Evolutionary conservation across 2,888 invertebrate genomes (phyloP), one percentile per base, ranked within the genome.

Genomic region (Lagria hirta): DNA sequence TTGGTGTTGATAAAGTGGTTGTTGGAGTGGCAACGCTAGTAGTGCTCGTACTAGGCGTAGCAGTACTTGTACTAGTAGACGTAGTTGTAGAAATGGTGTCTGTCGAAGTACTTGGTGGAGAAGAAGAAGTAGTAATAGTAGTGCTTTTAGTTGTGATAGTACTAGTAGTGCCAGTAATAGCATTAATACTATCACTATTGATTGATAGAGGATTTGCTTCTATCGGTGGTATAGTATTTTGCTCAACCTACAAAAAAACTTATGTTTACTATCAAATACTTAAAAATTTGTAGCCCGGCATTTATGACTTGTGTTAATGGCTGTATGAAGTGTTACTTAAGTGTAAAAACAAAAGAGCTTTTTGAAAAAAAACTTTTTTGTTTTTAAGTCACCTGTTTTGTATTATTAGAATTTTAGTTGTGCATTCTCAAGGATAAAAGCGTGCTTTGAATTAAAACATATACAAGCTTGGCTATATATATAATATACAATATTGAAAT

Each of bases 1-100:
- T 69, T 67, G 75, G 75, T 73, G 35, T 33, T 35, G 74, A 74
- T 70, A 75, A 73, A 73, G 73, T 75, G 18, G 40, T 43, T 8
- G 23, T 14, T 22, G 43, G 26, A 32, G 44, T 29, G 14, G 43
- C 29, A 30, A 36, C 29, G 23, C 38, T 35, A 37, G 41, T 38
- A 17, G 51, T 40, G 29, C 40, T 49, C 27, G 35, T 43, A 43
- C 33, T 51, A 21, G 47, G 14, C 7, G 60, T 61, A 43, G 45
- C 51, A 4, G 49, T 29, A 36, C 47, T 28, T 13, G 52, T 52
- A 48, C 49, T 59, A 43, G 34, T 40, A 23, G 43, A 10, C 34
- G 30, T 21, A 33, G 41, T 20, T 23, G 20, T 12, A 8, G 22
- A 47, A 42, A 33, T 36, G 44, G 26, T 35, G 18, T 13, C 24